These are phyloP conservation scores for Octopus bimaculoides DNA, from an alignment of 1,140 invertebrate species.

Conservation along the genomic window DNA sequence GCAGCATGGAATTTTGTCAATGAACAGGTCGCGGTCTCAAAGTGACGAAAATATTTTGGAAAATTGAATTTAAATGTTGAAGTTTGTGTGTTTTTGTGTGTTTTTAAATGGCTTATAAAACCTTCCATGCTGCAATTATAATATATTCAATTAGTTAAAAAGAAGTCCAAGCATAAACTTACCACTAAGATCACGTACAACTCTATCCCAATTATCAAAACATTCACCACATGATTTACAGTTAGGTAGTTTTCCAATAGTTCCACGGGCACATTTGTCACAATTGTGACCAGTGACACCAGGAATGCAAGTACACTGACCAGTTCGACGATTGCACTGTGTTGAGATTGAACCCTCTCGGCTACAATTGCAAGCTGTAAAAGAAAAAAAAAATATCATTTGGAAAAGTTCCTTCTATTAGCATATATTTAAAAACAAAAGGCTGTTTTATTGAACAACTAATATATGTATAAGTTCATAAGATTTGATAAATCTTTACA, in stretches of 20 bases:
- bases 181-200: conserved; percentile 73
- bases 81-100: too few species aligned
- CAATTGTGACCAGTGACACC: conserved; percentile 94
- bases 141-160: too few species aligned
- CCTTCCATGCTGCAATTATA: too few species aligned
- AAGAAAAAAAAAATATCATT: conserved; percentile 12
- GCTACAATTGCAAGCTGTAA: conserved; percentile 83
- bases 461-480: too few species aligned
- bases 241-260: conserved; percentile 81
- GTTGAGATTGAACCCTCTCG: conserved; percentile 75
- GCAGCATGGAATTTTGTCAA: too few species aligned
- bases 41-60: too few species aligned
- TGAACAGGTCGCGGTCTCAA: too few species aligned
- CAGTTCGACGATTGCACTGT: conserved; percentile 63
- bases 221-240: conserved; percentile 97
- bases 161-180: conserved; percentile 17
- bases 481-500: too few species aligned
- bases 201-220: conserved; percentile 97
- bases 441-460: too few species aligned
- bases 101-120: too few species aligned
- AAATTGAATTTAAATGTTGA: too few species aligned
- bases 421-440: too few species aligned
- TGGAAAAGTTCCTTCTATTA: neutral
- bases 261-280: conserved; percentile 91
- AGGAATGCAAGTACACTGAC: conserved; percentile 68